Evolutionary conservation across 2,888 invertebrate genomes (phyloP).

Genomic region (Dexiosoma caninum): DNA sequence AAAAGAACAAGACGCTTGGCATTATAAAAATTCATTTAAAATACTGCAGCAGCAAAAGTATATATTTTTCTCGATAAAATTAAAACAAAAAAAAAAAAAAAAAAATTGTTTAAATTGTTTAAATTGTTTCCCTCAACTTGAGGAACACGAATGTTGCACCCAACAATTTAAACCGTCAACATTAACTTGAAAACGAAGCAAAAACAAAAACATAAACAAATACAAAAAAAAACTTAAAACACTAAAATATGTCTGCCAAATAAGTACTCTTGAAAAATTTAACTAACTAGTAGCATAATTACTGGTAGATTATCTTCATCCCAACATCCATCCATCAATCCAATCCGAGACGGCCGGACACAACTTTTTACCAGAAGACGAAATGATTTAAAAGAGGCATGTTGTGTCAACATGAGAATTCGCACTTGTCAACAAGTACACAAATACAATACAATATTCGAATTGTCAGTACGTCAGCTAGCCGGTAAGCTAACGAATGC

Average conservation of each 20-base stretch:
- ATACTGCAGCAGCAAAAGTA: conserved; percentile 9
- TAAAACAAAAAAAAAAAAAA: conserved; percentile 23
- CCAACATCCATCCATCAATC: conserved; percentile 39
- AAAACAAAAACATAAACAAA: conserved; percentile 37
- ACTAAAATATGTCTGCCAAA: conserved; percentile 59
- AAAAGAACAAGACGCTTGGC: conserved; percentile 2
- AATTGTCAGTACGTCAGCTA: conserved; percentile 24
- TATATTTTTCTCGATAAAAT: conserved; percentile 48
- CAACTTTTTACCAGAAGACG: conserved; percentile 22
- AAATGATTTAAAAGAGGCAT: conserved; percentile 65
- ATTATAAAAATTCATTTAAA: conserved; percentile 47
- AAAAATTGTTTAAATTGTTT: no score
- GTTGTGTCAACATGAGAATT: conserved; percentile 70
- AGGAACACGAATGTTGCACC: conserved; percentile 50
- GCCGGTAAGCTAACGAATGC: conserved; percentile 7
- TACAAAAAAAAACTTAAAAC: no score
- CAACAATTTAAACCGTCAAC: conserved; percentile 48
- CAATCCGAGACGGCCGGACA: conserved; percentile 25
- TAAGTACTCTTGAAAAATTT: conserved; percentile 61
- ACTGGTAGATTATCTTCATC: conserved; percentile 62
- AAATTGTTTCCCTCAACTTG: conserved; percentile 45
- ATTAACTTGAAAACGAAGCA: conserved; percentile 7
- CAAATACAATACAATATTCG: conserved; percentile 56
- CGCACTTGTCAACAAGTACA: conserved; percentile 67
- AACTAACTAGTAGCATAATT: conserved; percentile 59